Evolutionary conservation across 2,888 invertebrate genomes (phyloP).

Genomic region (Drosophila yooni): DNA sequence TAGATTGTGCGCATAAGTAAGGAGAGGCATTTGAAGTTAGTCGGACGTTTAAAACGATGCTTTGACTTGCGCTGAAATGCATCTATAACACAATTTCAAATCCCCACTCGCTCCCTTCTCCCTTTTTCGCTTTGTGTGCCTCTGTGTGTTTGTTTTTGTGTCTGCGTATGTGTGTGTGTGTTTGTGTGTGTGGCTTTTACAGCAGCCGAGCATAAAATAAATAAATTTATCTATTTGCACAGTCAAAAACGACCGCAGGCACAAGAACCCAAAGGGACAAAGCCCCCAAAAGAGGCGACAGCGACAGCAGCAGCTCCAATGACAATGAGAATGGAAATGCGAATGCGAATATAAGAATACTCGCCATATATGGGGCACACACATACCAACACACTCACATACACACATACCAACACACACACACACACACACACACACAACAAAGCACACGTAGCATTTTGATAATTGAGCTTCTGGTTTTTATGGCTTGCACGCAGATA

Average conservation of each 20-base stretch:
- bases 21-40: conserved; percentile 62
- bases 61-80: conserved; percentile 21
- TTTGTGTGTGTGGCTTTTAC: conserved; percentile 44
- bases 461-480: conserved; percentile 79
- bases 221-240: conserved; percentile 80
- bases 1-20: conserved; percentile 53
- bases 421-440: conserved; percentile 19
- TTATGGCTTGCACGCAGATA: conserved; percentile 73
- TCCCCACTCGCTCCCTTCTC: not conserved
- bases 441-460: conserved; percentile 73
- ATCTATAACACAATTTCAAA: conserved; percentile 4
- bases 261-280: conserved; percentile 63
- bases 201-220: conserved; percentile 71
- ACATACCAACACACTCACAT: conserved; percentile 25
- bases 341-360: conserved; percentile 39
- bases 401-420: conserved; percentile 17
- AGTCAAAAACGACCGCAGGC: conserved; percentile 71
- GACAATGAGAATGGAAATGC: conserved; percentile 48
- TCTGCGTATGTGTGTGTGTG: conserved; percentile 12
- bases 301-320: conserved; percentile 12
- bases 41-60: conserved; percentile 28
- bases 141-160: not conserved
- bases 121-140: not conserved
- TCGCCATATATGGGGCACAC: conserved; percentile 27
- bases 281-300: conserved; percentile 36